These are phyloP conservation scores for Zingel zingel DNA, from an alignment of 2,113 vertebrate genomes.

Conservation along the genomic window DNA sequence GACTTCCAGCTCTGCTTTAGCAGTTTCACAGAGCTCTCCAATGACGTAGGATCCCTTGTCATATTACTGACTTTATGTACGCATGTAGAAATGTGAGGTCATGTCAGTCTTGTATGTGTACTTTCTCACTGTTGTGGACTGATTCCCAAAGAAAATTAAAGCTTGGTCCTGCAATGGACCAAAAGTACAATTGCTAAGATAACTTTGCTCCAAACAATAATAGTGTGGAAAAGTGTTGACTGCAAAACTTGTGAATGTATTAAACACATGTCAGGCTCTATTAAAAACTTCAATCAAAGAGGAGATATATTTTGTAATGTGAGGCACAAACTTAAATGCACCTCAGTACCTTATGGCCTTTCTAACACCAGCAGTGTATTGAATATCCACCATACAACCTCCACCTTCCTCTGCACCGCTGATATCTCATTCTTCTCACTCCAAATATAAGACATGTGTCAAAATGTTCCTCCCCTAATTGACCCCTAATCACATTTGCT, in stretches of 20 bases:
- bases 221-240: constrained; percentile 29
- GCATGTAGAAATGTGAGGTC: constrained; percentile 71
- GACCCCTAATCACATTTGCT: constrained; percentile 80
- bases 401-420: constrained; percentile 32
- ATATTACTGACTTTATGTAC: constrained; percentile 62
- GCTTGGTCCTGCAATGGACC: constrained; percentile 33
- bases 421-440: constrained; percentile 65
- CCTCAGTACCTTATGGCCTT: constrained; percentile 22
- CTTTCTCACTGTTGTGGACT: constrained; percentile 62
- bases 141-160: constrained; percentile 53
- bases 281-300: neutral
- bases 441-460: constrained; percentile 80
- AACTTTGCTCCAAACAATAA: constrained; percentile 29
- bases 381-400: constrained; percentile 52
- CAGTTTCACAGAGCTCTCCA: constrained; percentile 73
- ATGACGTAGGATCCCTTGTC: constrained; percentile 76
- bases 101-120: constrained; percentile 61
- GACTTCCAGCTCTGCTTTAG: constrained; percentile 68
- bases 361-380: constrained; percentile 45
- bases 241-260: constrained; percentile 15
- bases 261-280: neutral
- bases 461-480: constrained; percentile 76
- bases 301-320: neutral
- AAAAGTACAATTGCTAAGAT: constrained; percentile 7
- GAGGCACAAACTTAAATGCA: constrained; percentile 20